A percentile compares a stretch with the other conserved stretches of the same genome.
These are phyloP conservation scores for Andrena flavipes DNA, from an alignment of 2,888 invertebrate genomes.

Conservation along the genomic window DNA sequence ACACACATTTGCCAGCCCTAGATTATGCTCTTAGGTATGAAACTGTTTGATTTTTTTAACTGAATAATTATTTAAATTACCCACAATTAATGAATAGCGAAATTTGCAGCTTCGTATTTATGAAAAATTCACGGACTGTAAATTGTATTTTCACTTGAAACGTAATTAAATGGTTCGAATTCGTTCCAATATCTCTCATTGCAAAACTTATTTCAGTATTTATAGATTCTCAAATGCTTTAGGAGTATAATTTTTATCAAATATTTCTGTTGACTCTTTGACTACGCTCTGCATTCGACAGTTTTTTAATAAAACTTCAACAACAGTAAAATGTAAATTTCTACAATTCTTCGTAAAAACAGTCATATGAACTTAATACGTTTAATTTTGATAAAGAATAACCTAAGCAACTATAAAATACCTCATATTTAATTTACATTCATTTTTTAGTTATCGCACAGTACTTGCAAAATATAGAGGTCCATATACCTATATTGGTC, in stretches of 20 bases:
- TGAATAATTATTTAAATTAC: background rate
- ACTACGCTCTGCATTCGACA: background rate
- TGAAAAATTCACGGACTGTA: background rate
- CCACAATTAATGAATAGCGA: background rate
- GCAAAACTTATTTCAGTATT: background rate
- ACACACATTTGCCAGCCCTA: no score
- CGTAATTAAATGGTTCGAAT: background rate
- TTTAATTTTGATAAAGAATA: background rate
- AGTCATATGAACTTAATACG: background rate
- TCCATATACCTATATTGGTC: slow-evolving; percentile 32
- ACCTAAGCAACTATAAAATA: background rate
- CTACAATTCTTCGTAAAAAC: background rate
- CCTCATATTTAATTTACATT: background rate
- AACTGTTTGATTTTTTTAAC: no score
- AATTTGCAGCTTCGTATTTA: background rate
- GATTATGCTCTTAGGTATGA: no score
- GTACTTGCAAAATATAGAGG: background rate
- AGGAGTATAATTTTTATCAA: no score
- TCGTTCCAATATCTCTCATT: background rate
- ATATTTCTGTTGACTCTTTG: background rate
- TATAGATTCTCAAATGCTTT: background rate
- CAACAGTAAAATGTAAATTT: no score
- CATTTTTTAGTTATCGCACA: background rate
- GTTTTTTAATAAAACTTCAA: no score
- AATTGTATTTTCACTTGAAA: background rate